Conservation (phyloP, 2,113 vertebrate genomes). For the Epinephelus fuscoguttatus region DNA sequence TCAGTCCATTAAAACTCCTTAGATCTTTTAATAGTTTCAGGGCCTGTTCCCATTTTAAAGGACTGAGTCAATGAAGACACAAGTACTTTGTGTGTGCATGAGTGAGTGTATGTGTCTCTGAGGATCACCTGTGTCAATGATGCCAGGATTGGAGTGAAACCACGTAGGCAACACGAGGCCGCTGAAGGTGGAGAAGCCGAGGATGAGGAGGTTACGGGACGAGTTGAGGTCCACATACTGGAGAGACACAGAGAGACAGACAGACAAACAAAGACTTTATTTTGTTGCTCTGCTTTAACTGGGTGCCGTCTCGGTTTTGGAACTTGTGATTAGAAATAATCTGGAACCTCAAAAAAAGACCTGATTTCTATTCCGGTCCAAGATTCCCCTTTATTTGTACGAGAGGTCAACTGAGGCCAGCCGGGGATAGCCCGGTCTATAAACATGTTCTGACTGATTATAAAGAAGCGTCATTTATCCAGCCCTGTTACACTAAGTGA, state of each 20-base stretch:
- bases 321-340: constrained; percentile 40
- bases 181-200: constrained; percentile 86
- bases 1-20: no score
- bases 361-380: constrained; percentile 11
- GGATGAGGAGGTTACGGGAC: constrained; percentile 86
- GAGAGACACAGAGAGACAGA: constrained; percentile 8
- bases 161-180: constrained; percentile 86
- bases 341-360: neutral
- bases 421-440: neutral
- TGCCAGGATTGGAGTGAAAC: constrained; percentile 84
- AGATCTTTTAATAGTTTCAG: neutral
- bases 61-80: neutral
- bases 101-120: neutral
- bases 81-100: neutral
- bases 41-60: neutral
- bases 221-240: constrained; percentile 88
- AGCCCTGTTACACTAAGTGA: neutral
- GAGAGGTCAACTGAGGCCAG: neutral
- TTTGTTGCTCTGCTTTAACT: constrained; percentile 18
- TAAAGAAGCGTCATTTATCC: neutral
- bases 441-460: neutral
- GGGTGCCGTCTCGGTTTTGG: constrained; percentile 19
- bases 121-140: constrained; percentile 82
- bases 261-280: constrained; percentile 6
- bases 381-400: constrained; percentile 9